These are phyloP conservation scores for Heliconius ethilla DNA, from an alignment of 2,888 invertebrate species.

Conservation along the genomic window DNA sequence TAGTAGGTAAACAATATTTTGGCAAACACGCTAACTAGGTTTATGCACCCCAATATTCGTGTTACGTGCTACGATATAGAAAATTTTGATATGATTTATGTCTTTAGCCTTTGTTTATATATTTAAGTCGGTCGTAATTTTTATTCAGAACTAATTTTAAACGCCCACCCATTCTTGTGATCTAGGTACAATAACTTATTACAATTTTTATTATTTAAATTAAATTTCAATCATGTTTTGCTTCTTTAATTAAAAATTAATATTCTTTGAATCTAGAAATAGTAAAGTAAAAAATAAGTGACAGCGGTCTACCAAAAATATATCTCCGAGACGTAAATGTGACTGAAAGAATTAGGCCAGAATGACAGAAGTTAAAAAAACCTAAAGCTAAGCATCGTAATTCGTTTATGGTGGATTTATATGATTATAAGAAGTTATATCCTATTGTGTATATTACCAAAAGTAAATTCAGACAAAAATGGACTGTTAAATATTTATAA, in stretches of 20 bases:
- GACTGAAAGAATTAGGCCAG: background rate
- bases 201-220: background rate
- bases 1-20: constrained; percentile 22
- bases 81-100: constrained; percentile 23
- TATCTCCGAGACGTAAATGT: background rate
- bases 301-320: background rate
- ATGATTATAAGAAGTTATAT: background rate
- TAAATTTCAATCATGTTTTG: too few relatives aligned
- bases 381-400: background rate
- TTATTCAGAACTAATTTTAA: background rate
- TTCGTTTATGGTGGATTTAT: background rate
- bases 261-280: background rate
- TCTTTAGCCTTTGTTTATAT: constrained; percentile 1
- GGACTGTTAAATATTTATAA: too few relatives aligned
- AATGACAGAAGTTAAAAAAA: background rate
- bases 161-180: background rate
- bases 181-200: background rate
- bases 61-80: constrained; percentile 1
- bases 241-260: too few relatives aligned
- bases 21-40: constrained; percentile 23
- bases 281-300: background rate
- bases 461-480: background rate
- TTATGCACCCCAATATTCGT: constrained; percentile 6
- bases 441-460: background rate
- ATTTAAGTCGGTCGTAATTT: constrained; percentile 9